Base-by-base conservation (phyloP, 2,888 invertebrate species). In the Acleris sparsana region DNA sequence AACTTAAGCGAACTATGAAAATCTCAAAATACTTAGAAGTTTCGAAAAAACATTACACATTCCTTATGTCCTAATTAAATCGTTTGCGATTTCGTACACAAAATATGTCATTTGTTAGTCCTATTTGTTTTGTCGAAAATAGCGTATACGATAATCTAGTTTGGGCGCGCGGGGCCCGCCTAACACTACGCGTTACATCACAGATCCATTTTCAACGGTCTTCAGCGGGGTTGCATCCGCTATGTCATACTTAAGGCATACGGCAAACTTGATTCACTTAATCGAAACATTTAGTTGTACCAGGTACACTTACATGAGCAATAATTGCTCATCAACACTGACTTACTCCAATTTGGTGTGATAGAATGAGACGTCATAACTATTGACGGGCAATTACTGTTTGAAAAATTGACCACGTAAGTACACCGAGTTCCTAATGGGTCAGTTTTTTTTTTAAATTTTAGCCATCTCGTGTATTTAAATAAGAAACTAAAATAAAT, bases 91-190 rank as follows among this genome's bases (percentile, higher is more conserved):
- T 80, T 80, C 86, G 84, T 89, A 90, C 87, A 89, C 88, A 91
- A 90, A 91, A 89, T 91, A 91, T 90, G 89, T 90, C 87, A 87
- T 89, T 89, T 66, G 62, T 83, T 84, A 82, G 82, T 76, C 80
- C 84, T 86, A 86, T 70, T 62, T 52, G 69, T 73, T 73, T 79
- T 80, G 33, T 58, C 72, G 77, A 78, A 69, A 70, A 76, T 77
- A 76, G 78, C 69, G 69, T 75, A 75, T 73, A 76, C 74, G 55
- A 67, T 55, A 53, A 53, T 13, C 60, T 51, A 46, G 33, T 11
- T 29, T 20, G 56, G 20, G 63, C 63, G 61, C 62, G 62, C 62
- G 68, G 63, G 68, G 60, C 66, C 52, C 43, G 62, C 33, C 25
- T 43, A 39, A 69, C 53, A 55, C 63, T 67, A 69, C 53, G 58